phyloP scores from a whole-genome alignment of 2,797 vertebrate genomes.

The Sebastes baramenuke region DNA sequence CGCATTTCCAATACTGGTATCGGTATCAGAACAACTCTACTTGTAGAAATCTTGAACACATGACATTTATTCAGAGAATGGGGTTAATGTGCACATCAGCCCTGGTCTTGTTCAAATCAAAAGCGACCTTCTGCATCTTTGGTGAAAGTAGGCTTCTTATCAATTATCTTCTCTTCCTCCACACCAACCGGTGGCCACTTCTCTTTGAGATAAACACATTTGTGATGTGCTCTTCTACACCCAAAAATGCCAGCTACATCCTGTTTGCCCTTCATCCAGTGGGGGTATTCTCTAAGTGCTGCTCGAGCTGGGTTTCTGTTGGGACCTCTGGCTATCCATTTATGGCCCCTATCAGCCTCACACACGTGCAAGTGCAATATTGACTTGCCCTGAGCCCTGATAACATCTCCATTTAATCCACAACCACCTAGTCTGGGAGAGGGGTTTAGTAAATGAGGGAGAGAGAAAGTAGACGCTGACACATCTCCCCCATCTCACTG shows the following conservation, averaged over 20 bases:
- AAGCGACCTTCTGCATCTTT: slow-evolving; percentile 18
- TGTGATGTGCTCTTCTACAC: neutral
- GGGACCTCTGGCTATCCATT: slow-evolving; percentile 50
- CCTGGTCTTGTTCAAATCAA: neutral
- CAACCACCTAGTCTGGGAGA: slow-evolving; percentile 51
- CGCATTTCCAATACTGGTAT: too few species aligned
- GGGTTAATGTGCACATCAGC: neutral
- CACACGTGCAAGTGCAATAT: slow-evolving; percentile 63
- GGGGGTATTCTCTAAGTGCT: neutral
- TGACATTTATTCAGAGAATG: slow-evolving; percentile 18
- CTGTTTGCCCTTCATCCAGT: slow-evolving; percentile 28
- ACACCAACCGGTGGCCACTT: neutral
- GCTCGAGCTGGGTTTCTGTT: slow-evolving; percentile 27
- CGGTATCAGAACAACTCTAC: too few species aligned
- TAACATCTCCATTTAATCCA: slow-evolving; percentile 75
- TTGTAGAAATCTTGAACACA: neutral
- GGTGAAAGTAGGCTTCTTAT: neutral
- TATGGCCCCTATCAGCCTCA: slow-evolving; percentile 64
- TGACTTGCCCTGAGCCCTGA: slow-evolving; percentile 62
- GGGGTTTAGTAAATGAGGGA: slow-evolving; percentile 21
- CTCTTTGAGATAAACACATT: slow-evolving; percentile 1
- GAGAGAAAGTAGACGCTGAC: slow-evolving; percentile 13
- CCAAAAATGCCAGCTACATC: slow-evolving; percentile 14
- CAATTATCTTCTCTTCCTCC: neutral
- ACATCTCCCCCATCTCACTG: slow-evolving; percentile 10